phyloP scores from a whole-genome alignment of 37 sponge, comb jelly and placozoan genomes.

The Crambe crambe region DNA sequence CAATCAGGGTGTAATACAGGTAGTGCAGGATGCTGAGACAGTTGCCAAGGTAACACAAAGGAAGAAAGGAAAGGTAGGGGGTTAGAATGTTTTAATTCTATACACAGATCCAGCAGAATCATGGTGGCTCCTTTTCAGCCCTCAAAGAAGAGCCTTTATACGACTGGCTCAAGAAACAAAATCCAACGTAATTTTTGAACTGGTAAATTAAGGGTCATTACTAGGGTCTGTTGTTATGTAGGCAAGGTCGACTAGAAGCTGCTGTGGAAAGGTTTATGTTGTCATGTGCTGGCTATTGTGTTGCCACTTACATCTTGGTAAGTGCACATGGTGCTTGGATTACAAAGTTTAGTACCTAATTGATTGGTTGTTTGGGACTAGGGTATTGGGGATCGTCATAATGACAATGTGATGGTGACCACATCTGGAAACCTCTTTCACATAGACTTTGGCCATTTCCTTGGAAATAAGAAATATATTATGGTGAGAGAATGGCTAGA shows the following conservation, averaged over 20 bases:
- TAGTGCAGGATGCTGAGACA: constrained; percentile 88
- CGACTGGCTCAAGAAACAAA: constrained; percentile 82
- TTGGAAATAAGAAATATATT: constrained; percentile 88
- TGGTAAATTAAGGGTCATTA: no score
- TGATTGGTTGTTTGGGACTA: not conserved
- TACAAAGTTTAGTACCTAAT: not conserved
- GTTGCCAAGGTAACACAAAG: constrained; percentile 73
- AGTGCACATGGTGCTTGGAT: constrained; percentile 2
- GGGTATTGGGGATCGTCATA: constrained; percentile 96
- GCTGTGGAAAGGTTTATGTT: constrained; percentile 81
- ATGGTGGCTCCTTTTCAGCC: constrained; percentile 73
- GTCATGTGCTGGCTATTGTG: constrained; percentile 97
- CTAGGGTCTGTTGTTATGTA: no score
- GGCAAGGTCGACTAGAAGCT: constrained; percentile 48
- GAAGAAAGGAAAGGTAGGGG: not conserved
- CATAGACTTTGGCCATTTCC: constrained; percentile 99
- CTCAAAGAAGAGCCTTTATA: constrained; percentile 83
- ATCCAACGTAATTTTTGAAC: constrained; percentile 75
- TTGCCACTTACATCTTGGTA: constrained; percentile 92
- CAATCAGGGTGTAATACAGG: constrained; percentile 90
- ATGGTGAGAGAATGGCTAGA: constrained; percentile 29
- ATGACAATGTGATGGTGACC: constrained; percentile 96
- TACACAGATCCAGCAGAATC: constrained; percentile 69
- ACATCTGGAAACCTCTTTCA: constrained; percentile 92
- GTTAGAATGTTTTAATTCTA: not conserved